Evolutionary conservation across 2,888 invertebrate genomes (phyloP).

Genomic region (Tortrix viridana): DNA sequence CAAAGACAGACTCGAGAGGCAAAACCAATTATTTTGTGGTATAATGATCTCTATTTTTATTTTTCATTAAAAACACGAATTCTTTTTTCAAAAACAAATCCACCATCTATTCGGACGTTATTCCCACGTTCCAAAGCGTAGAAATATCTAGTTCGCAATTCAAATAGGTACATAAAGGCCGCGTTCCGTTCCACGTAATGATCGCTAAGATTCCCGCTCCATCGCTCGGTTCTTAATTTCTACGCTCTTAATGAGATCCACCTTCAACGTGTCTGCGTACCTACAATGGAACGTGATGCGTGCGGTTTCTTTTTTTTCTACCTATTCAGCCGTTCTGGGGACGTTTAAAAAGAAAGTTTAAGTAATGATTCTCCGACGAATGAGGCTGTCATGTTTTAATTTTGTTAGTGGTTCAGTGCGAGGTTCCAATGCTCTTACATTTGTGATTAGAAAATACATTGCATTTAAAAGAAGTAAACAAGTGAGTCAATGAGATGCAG

Average conservation of each 20-base stretch:
- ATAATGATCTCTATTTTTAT: too few relatives aligned
- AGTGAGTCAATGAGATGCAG: too few relatives aligned
- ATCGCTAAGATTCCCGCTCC: constrained; percentile 80
- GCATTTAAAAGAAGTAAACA: too few relatives aligned
- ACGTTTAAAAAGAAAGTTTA: constrained; percentile 78
- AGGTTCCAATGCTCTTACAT: constrained; percentile 19
- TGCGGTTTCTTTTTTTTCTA: constrained; percentile 67
- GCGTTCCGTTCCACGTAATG: constrained; percentile 74
- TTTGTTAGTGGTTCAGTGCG: constrained; percentile 64
- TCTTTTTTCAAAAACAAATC: constrained; percentile 20
- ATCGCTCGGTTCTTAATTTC: constrained; percentile 78
- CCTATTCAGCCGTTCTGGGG: constrained; percentile 64
- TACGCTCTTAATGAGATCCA: constrained; percentile 76
- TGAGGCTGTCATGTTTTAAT: constrained; percentile 56
- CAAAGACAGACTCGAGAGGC: too few relatives aligned
- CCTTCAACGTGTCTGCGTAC: constrained; percentile 74
- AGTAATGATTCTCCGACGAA: constrained; percentile 74
- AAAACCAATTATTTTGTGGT: too few relatives aligned
- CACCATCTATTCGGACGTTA: constrained; percentile 29
- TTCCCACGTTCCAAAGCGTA: constrained; percentile 41
- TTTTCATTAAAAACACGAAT: neutral
- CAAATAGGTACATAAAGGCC: constrained; percentile 42
- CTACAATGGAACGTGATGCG: constrained; percentile 79
- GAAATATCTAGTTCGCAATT: constrained; percentile 39
- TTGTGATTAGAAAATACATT: too few relatives aligned